Percentiles rank a stretch among this genome's conserved stretches.
phyloP scores from a whole-genome alignment of 2,113 vertebrate genomes.

The Dipodomys stephensi region DNA sequence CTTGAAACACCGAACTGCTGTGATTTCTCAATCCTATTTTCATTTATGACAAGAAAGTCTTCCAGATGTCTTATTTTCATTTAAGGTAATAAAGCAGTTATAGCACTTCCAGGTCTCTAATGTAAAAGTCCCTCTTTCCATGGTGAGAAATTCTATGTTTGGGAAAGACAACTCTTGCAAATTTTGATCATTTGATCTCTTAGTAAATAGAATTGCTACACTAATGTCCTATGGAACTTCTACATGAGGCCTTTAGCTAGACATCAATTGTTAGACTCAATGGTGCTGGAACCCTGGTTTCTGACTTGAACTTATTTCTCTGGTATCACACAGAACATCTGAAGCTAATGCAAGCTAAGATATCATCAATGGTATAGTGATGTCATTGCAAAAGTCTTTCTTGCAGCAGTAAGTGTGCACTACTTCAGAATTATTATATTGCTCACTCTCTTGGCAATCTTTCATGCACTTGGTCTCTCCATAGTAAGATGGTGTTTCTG shows the following conservation, averaged over 20 bases:
- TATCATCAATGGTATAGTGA: fast-evolving
- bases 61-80: not conserved
- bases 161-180: not conserved
- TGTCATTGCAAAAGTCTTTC: not conserved
- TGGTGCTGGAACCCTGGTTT: not conserved
- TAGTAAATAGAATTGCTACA: not conserved
- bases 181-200: not conserved
- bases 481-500: fast-evolving
- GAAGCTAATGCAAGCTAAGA: not conserved
- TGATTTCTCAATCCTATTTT: not conserved
- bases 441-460: not conserved
- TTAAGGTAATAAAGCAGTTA: not conserved
- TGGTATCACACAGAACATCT: not conserved
- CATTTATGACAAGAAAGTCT: not conserved
- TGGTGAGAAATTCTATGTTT: not conserved
- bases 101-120: not conserved
- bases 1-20: not conserved
- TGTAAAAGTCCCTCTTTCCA: not conserved
- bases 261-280: not conserved
- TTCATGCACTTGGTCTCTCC: not conserved
- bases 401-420: not conserved
- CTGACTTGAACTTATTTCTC: not conserved
- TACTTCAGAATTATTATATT: fast-evolving
- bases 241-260: not conserved
- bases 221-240: not conserved